phyloP scores from a whole-genome alignment of 2,888 invertebrate species.

The Adela reaumurella region DNA sequence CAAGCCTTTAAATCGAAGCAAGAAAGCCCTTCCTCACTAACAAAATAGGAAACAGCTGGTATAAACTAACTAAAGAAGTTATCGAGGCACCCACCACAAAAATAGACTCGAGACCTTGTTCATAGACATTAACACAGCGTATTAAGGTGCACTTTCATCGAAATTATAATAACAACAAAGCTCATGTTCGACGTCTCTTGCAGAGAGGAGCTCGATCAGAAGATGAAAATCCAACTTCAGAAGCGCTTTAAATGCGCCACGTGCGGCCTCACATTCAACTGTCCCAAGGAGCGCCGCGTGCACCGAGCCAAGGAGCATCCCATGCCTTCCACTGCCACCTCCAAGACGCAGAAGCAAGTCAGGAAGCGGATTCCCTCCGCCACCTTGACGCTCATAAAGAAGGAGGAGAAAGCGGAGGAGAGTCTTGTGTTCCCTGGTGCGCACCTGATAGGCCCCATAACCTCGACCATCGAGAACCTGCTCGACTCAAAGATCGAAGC shows the following conservation, averaged over 20 bases:
- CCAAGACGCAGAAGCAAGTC: slow-evolving; percentile 19
- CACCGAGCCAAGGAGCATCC: slow-evolving; percentile 58
- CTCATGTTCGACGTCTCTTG: slow-evolving; percentile 4
- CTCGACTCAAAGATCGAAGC: slow-evolving; percentile 21
- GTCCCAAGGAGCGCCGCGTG: slow-evolving; percentile 61
- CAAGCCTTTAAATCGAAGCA: too few species aligned
- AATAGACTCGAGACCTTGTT: too few species aligned
- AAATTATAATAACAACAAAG: neutral
- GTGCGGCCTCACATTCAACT: slow-evolving; percentile 56
- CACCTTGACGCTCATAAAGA: slow-evolving; percentile 38
- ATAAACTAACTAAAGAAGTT: too few species aligned
- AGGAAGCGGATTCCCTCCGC: slow-evolving; percentile 12
- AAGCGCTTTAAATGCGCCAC: slow-evolving; percentile 51
- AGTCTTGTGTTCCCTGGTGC: slow-evolving; percentile 4
- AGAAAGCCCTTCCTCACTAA: too few species aligned
- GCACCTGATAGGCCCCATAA: slow-evolving; percentile 32
- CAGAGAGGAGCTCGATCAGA: slow-evolving; percentile 9
- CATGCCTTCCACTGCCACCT: slow-evolving; percentile 25
- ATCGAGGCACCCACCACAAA: too few species aligned
- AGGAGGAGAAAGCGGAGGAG: slow-evolving; percentile 35
- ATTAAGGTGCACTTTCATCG: too few species aligned
- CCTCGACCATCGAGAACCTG: slow-evolving; percentile 26
- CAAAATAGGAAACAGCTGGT: too few species aligned
- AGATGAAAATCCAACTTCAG: slow-evolving; percentile 18
- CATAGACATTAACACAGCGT: too few species aligned